Evolutionary conservation across 2,113 vertebrate genomes (phyloP), one percentile per base, ranked within the genome.

Genomic region (Ochotona curzoniae): DNA sequence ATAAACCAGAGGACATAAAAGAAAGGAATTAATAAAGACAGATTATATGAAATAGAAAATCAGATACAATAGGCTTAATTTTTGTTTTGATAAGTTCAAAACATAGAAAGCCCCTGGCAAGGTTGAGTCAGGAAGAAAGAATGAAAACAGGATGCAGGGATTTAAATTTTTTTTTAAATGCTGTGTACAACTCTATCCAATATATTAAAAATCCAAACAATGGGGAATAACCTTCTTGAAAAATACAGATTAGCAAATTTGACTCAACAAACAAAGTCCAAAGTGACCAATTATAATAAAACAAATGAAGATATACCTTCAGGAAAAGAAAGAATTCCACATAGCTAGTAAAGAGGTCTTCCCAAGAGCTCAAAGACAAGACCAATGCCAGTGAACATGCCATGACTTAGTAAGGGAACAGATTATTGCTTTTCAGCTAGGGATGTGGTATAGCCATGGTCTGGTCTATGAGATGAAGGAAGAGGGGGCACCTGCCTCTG

Each of bases 1-100:
- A 86, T 47, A 95, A 91, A 93, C 54, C 69, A 83, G 74, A 90
- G 64, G 90, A 88, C 51, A 9, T 26, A 81, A 66, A 91, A 82
- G 88, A 88, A 93, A 95, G 79, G 90, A 85, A 93, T 94, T 92
- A 95, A 96, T 93, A 93, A 95, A 94, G 63, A 54, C 38, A 86
- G 90, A 89, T 96, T 88, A 79, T 49, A 54, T 66, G 74, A 96
- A 93, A 86, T 30, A 93, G 85, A 92, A 93, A 85, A 85, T 63
- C 49, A n/a, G 57, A 96, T 83, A 85, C 82, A 90, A 85, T 83
- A 73, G 63, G 82, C 76, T 92, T 78, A 82, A 90, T 54, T 87
- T 93, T 85, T 67, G 79, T 82, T 96, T 74, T 81, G 73, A 96
- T n/a, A 91, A 92, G 57, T 87, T 93, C 82, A 83, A 90, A 93